Conservation (phyloP, 2,113 vertebrate species). For the Prietella phreatophila region DNA sequence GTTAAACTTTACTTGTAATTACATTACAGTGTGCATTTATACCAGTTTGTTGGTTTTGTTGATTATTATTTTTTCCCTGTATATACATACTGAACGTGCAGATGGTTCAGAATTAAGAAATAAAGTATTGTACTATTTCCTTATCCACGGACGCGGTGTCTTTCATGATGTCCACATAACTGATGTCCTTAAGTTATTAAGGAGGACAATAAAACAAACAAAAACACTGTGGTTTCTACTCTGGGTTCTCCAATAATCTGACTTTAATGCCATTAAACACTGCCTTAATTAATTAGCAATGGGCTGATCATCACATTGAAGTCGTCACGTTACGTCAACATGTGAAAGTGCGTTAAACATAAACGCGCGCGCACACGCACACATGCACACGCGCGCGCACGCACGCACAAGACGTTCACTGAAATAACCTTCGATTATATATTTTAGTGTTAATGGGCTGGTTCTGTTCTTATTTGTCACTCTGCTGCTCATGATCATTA, state of each 20-base stretch:
- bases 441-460: background rate
- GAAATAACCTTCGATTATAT: no score
- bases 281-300: background rate
- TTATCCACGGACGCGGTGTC: slow-evolving; percentile 8
- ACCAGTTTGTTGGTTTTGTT: slow-evolving; percentile 47
- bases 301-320: background rate
- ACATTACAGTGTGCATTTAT: slow-evolving; percentile 45
- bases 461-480: background rate
- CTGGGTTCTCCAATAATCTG: background rate
- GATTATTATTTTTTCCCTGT: slow-evolving; percentile 34
- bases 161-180: background rate
- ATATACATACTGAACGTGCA: slow-evolving; percentile 42
- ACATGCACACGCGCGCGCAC: background rate
- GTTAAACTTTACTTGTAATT: slow-evolving; percentile 46
- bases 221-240: background rate
- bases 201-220: background rate
- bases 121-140: slow-evolving; percentile 56
- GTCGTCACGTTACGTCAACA: background rate
- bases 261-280: background rate
- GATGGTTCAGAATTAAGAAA: slow-evolving; percentile 49
- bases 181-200: background rate
- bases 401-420: background rate
- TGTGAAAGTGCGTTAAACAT: background rate
- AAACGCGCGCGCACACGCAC: background rate
- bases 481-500: background rate